A percentile compares a stretch with the other conserved stretches of the same genome.
These are phyloP conservation scores for Cherax quadricarinatus DNA, from an alignment of 1,140 invertebrate species.

Conservation along the genomic window DNA sequence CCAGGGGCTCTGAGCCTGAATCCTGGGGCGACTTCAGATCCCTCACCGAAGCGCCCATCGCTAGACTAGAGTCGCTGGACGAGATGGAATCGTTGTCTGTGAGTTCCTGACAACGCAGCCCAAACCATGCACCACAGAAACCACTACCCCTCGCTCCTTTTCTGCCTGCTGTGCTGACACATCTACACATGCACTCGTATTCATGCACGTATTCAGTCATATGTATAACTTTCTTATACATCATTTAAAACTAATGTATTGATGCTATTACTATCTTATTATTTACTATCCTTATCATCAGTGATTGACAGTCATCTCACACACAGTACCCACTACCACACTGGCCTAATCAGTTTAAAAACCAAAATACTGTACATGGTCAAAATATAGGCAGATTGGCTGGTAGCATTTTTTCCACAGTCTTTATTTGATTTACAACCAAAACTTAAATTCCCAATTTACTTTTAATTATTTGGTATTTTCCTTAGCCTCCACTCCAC, in stretches of 20 bases:
- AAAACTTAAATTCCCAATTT: neutral
- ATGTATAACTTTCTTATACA: neutral
- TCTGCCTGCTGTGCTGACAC: constrained; percentile 17
- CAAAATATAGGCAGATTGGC: too few species aligned
- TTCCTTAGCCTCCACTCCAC: too few species aligned
- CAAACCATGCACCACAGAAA: constrained; percentile 32
- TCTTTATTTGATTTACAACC: neutral
- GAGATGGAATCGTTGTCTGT: constrained; percentile 80
- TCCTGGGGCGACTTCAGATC: constrained; percentile 79
- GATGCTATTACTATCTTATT: neutral
- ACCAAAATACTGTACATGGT: too few species aligned
- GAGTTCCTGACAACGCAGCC: constrained; percentile 57
- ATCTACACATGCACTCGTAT: constrained; percentile 22
- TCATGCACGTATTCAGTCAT: constrained; percentile 42
- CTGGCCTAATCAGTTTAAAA: too few species aligned
- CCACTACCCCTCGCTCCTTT: constrained; percentile 2
- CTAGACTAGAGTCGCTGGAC: constrained; percentile 82
- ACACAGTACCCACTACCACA: neutral
- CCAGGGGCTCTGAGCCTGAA: constrained; percentile 78
- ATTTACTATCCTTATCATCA: neutral
- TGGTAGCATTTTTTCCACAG: neutral
- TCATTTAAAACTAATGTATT: neutral
- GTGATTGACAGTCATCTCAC: neutral
- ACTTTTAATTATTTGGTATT: neutral
- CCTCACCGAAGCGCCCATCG: constrained; percentile 81